Base-by-base conservation (phyloP, 2,113 vertebrate genomes). In the Anthoscopus minutus region DNA sequence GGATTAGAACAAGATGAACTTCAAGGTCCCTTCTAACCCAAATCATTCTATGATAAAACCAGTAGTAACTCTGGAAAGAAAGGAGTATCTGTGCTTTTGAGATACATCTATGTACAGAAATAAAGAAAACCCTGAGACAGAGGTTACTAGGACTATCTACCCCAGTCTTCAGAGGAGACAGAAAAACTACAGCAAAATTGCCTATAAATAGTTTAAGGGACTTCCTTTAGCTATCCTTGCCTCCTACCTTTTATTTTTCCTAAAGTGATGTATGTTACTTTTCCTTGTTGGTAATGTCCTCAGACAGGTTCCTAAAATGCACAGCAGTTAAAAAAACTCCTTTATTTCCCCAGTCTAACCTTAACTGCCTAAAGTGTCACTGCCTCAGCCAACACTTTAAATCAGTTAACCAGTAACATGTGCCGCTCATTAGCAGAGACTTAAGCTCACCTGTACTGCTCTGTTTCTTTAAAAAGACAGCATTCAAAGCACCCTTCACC, bases 361-460 rank as follows among this genome's bases (percentile, higher is more conserved):
- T 57, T 31, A 47, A 54, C 58, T 86, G 38, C 54, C 82, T 84
- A 37, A 94, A 74, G 31, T 54, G 86, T 24, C 44, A 14, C 22
- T 90, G 56, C 37, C 48, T 60, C 61, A 77, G 81, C 54, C 87
- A 91, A 73, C 44, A 66, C 53, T 89, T 84, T 27, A 74, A 89
- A 87, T n/a, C 61, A 78, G 61, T 86, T 90, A 93, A 92, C 47
- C 76, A 78, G 3, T 40, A 94, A 70, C 96, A 97, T 90, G 51
- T 96, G 93, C 88, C 92, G 82, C 92, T 96, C 93, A 95, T 96
- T 96, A 97, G 94, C 57, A 56, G 48, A 33, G 67, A 76, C 71
- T 84, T 70, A 53, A 95, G 69, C 82, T 93, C 77, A 95, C 91
- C 76, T 95, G 89, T 54, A 88, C n/a, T 90, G 77, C 73, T 92